Base-by-base conservation (phyloP, 92 coral and sea anemone genomes). In the Phenganax subtilis region DNA sequence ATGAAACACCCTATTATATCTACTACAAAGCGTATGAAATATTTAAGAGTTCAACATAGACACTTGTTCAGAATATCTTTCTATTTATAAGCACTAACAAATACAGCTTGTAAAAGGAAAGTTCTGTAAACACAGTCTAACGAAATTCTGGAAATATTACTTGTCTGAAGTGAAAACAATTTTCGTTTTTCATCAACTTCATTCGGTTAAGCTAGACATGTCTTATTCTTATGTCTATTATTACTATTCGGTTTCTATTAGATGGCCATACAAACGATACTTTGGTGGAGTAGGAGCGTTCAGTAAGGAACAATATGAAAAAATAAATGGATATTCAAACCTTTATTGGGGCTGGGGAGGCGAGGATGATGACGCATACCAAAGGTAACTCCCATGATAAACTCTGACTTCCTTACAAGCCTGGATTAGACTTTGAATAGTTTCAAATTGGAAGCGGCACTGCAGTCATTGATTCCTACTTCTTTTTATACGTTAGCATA, bases 311-410 rank as follows among this genome's bases (percentile, higher is more conserved):
- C 98, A 94, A 76, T 94, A 72, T 72, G 84, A 82, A 14, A 75
- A 70, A 56, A 86, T 87, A 15, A 94, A 94, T 66, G 98, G 98
- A 25, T 94, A 92, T 77, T 93, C 98, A 12, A 92, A 94, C 80
- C 89, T 91, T 16, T 94, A 84, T 85, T 94, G 98, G 98, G 98
- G 98, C 29, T 94, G 98, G 98, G 98, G 98, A 59, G 98, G 91
- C 6, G 98, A 94, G 75, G 98, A 94, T 70, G 98, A 94, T 47
- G 98, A 94, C 61, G 88, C 92, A 12, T 94, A 92, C 67, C 55
- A 75, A 44, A 82, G 89, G 90, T 88, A 62, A 1, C 47, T 5
- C 47, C 47, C 47, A 2, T 37, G 47, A 37, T 2, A 37, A 37
- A 37, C 47, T 0, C 47, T 37, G 47, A 37, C 47, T 37, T 37